Base-by-base conservation (phyloP, 2,888 invertebrate species). In the Chelonus formosanus region DNA sequence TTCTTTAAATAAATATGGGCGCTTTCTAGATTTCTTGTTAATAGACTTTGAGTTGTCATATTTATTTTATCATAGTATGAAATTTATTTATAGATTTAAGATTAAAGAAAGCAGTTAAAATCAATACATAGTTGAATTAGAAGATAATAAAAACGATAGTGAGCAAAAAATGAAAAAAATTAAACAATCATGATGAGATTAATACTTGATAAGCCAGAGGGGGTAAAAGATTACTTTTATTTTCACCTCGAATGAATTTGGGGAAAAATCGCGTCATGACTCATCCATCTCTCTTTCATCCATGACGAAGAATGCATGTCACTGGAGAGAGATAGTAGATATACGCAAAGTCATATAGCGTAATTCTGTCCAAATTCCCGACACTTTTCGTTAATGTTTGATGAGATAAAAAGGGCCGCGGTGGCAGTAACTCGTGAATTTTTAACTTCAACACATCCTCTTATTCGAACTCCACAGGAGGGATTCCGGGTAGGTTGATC, bases 331-430 rank as follows among this genome's bases (percentile, higher is more conserved):
- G 10, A 20, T 48, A 43, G 35, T 35, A 43, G 34, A 48, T 63
- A 55, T 48, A 48, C 47, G 48, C 10, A 48, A 57, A 68, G 63
- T 69, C 67, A 64, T 63, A 67, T 57, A 52, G 61, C 54, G 67
- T 59, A 60, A 71, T 67, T 68, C 63, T 54, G 54, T 48, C 48
- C 8, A 57, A 71, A 69, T 55, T 66, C 56, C 50, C 67, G 62
- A 62, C 65, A 59, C 60, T 55, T 63, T 68, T 59, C 55, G 70
- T 82, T 79, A 81, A 75, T 79, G 75, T 81, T 82, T 81, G 74
- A 81, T 80, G 80, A 80, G 81, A 80, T 80, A 81, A 81, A 81
- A 80, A 80, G 76, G 77, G 74, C 75, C 77, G 74, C 69, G 71
- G 71, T 69, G 69, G 75, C 75, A 75, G 75, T 72, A 52, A 70